phyloP scores from a whole-genome alignment of 2,113 vertebrate genomes.

The Chaenogobius annularis region DNA sequence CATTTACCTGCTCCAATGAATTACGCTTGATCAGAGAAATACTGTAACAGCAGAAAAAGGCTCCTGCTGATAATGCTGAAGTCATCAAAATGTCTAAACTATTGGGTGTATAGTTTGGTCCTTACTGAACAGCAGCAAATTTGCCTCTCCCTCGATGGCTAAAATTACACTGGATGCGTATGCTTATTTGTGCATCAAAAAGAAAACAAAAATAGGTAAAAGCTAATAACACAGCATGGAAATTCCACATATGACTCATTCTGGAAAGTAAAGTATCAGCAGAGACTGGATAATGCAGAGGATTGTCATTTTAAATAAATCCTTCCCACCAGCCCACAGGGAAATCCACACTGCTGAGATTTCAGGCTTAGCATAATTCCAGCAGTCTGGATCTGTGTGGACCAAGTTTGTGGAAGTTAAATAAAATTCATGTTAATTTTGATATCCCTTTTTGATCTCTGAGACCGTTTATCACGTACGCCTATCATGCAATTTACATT shows the following conservation, averaged over 20 bases:
- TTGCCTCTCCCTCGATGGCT: no score
- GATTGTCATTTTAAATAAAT: constrained; percentile 3
- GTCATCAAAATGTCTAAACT: background rate
- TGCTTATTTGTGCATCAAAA: no score
- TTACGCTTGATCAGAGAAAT: background rate
- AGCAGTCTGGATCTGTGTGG: background rate
- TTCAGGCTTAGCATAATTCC: background rate
- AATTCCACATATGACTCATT: background rate
- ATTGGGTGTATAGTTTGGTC: background rate
- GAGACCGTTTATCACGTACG: background rate
- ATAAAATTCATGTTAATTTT: background rate
- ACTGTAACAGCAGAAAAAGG: background rate
- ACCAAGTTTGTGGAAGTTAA: background rate
- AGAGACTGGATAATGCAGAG: background rate
- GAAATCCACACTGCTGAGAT: background rate
- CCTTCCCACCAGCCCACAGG: background rate
- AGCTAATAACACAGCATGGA: no score
- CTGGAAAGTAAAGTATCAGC: background rate
- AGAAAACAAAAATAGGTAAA: no score
- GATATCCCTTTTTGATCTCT: background rate
- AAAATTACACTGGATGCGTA: no score
- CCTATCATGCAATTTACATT: background rate
- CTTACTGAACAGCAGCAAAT: background rate
- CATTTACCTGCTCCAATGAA: background rate
- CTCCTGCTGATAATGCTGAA: background rate